phyloP scores from a whole-genome alignment of 2,888 invertebrate genomes.

The Stenodera caucasica region DNA sequence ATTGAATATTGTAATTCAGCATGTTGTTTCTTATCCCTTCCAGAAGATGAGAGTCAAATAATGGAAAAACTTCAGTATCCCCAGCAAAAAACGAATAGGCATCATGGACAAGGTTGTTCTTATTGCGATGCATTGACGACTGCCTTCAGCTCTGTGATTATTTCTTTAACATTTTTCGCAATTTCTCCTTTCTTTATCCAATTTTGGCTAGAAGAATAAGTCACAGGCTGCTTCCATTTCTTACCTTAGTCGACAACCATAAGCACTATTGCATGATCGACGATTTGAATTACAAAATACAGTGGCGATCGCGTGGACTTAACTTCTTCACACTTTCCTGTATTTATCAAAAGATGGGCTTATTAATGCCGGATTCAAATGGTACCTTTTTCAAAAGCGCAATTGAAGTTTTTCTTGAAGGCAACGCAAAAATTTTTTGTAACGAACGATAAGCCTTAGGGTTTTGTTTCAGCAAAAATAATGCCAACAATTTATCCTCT shows the following conservation, averaged over 20 bases:
- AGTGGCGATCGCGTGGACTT: not conserved
- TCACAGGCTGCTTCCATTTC: not conserved
- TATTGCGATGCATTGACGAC: no score
- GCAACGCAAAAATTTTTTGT: constrained; percentile 7
- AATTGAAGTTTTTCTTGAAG: constrained; percentile 11
- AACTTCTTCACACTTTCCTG: not conserved
- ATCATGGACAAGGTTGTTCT: no score
- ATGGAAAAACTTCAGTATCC: no score
- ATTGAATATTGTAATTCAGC: no score
- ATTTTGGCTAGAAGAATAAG: not conserved
- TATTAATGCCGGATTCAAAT: constrained; percentile 5
- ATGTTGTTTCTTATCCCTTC: no score
- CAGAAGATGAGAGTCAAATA: no score
- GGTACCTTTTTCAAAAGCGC: constrained; percentile 2
- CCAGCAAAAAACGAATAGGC: no score
- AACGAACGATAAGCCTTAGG: no score
- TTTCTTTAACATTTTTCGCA: no score
- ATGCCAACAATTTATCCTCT: no score
- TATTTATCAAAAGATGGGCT: not conserved
- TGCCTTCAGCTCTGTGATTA: no score
- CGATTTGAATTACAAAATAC: not conserved
- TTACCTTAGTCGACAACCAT: not conserved
- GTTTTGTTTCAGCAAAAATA: no score
- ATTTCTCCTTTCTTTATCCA: not conserved
- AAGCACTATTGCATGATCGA: not conserved